Evolutionary conservation across 2,113 vertebrate species (phyloP), one percentile per base, ranked within the genome.

Genomic region (Indri indri): DNA sequence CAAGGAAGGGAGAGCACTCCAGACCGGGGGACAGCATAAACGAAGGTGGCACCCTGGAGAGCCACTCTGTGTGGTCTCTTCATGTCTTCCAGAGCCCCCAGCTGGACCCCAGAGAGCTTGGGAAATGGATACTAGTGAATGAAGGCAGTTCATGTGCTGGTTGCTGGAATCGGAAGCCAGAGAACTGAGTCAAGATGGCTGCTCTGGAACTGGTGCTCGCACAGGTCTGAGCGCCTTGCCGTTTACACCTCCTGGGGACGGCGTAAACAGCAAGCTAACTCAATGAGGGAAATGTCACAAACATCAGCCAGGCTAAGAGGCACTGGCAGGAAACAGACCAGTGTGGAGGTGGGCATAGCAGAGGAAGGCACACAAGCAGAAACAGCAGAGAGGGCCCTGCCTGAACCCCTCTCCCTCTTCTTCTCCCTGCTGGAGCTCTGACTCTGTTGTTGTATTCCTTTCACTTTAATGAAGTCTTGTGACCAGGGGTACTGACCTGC

Each of bases 21-120:
- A 30, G 54, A 45, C 23, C 11, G 1, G 0, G 40, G 22, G 16
- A 0, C 4, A 8, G 74, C 47, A 20, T 12, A 0, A 6, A 40
- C 12, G 42, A n/a, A 40, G 9, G 25, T 0, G 3, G 34, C 8
- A 0, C 40, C 34, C 18, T 42, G 18, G 40, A 63, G 34, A 42
- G 37, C 54, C n/a, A 17, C 27, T 30, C 82, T 6, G 42, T 0
- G 11, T 6, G 37, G 37, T n/a, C 76, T 76, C 73, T 37, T 27
- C 0, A 3, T 37, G 20, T 27, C 79, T 89, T 45, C 40, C 14
- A 52, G 54, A 70, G 61, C 7, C 20, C 34, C 74, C 0, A 2
- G 37, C 37, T 34, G 32, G 87, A 61, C 25, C 79, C 34, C 0
- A 0, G 34, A 54, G 63, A 40, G 30, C 73, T 2, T 2, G 1